Conservation (phyloP, 2,888 invertebrate species). For the Drosophila kuntzei region DNA sequence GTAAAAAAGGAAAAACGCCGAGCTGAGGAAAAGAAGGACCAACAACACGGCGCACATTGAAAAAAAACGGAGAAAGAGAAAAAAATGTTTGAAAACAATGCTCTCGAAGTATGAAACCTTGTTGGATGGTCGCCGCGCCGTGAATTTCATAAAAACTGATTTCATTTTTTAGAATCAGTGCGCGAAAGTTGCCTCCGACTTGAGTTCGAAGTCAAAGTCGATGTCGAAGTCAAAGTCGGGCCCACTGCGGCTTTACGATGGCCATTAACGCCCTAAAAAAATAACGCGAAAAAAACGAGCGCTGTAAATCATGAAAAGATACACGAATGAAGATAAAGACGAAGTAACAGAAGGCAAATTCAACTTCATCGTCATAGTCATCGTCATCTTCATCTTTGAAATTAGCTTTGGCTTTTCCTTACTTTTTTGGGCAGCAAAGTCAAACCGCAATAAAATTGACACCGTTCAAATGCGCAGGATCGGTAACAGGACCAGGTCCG, state of each 20-base stretch:
- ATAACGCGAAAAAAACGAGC: constrained; percentile 76
- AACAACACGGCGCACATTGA: constrained; percentile 20
- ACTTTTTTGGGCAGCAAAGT: constrained; percentile 59
- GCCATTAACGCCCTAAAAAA: constrained; percentile 76
- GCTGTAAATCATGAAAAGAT: constrained; percentile 73
- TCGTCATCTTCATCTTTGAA: neutral
- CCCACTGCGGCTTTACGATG: constrained; percentile 74
- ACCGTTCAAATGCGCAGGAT: constrained; percentile 72
- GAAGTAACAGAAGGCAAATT: constrained; percentile 6
- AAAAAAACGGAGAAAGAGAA: constrained; percentile 24
- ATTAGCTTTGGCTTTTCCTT: constrained; percentile 27
- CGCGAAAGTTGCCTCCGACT: constrained; percentile 65
- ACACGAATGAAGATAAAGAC: constrained; percentile 15
- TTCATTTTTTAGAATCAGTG: constrained; percentile 84
- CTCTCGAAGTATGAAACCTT: constrained; percentile 23
- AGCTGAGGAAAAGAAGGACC: constrained; percentile 11
- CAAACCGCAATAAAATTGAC: constrained; percentile 82
- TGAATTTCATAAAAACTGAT: constrained; percentile 80
- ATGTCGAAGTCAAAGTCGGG: constrained; percentile 34
- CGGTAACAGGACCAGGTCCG: constrained; percentile 26
- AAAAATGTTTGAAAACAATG: constrained; percentile 39
- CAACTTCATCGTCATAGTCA: constrained; percentile 11
- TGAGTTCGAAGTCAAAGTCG: constrained; percentile 1
- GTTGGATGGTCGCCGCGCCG: constrained; percentile 23
- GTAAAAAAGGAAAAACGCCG: constrained; percentile 36